Percentiles rank a stretch among this genome's conserved stretches.
Conservation (phyloP, 2,888 invertebrate genomes). For the Chymomyza caudatula region DNA sequence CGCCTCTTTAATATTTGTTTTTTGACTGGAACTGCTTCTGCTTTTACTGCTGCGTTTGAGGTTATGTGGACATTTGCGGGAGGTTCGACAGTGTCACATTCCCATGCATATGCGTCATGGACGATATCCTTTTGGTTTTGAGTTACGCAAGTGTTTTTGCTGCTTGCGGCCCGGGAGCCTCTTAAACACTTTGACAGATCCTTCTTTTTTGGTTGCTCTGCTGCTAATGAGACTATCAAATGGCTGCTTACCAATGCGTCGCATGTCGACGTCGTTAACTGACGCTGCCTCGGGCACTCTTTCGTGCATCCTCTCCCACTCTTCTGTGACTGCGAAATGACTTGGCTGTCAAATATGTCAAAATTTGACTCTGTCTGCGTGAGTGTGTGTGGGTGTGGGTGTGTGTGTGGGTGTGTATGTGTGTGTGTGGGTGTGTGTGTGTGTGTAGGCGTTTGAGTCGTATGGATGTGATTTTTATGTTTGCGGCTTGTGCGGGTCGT, state of each 20-base stretch:
- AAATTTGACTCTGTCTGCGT: constrained; percentile 52
- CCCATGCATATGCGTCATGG: constrained; percentile 57
- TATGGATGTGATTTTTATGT: constrained; percentile 28
- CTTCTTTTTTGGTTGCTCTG: constrained; percentile 37
- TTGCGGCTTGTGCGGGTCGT: constrained; percentile 40
- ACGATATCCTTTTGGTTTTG: constrained; percentile 71
- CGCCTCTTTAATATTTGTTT: constrained; percentile 16
- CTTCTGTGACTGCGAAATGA: constrained; percentile 7
- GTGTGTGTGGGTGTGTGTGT: not conserved
- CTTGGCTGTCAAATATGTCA: constrained; percentile 68
- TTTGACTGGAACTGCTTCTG: not conserved
- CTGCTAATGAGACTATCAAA: constrained; percentile 71
- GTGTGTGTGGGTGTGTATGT: constrained; percentile 47
- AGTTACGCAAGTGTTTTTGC: constrained; percentile 52
- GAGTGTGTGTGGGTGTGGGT: not conserved
- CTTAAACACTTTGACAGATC: constrained; percentile 63
- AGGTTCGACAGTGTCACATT: constrained; percentile 38
- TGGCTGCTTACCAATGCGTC: constrained; percentile 60
- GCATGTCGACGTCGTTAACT: constrained; percentile 2
- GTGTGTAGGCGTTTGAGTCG: constrained; percentile 8
- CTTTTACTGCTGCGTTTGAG: not conserved
- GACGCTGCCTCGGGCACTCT: not conserved
- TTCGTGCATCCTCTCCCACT: not conserved
- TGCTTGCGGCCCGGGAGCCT: constrained; percentile 35
- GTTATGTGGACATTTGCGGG: constrained; percentile 47